Evolutionary conservation across 2,113 vertebrate species (phyloP).

Genomic region (Steatornis caripensis): DNA sequence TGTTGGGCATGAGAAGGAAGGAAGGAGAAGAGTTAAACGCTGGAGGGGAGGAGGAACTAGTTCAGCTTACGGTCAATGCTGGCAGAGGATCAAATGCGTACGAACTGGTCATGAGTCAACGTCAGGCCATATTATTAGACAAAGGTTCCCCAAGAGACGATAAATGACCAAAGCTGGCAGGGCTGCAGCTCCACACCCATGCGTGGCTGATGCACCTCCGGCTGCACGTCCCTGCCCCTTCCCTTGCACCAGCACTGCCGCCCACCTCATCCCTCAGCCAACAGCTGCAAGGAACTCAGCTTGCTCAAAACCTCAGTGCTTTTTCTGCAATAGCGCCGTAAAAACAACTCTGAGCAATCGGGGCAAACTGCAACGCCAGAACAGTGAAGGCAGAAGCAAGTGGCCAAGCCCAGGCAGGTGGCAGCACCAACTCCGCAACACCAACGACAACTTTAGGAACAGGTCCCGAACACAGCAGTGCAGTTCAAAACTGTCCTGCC

Average conservation of each 20-base stretch:
- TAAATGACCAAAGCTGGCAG: not conserved
- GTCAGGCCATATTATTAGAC: fast-evolving
- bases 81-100: not conserved
- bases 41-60: not conserved
- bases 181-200: not conserved
- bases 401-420: fast-evolving
- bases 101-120: not conserved
- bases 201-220: not conserved
- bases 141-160: not conserved
- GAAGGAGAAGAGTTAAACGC: not conserved
- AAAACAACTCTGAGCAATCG: fast-evolving
- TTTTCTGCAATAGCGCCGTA: not conserved
- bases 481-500: not conserved
- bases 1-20: not conserved
- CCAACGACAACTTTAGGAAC: not conserved
- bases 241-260: not conserved
- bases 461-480: too few relatives aligned
- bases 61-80: not conserved
- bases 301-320: fast-evolving
- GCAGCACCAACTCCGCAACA: not conserved
- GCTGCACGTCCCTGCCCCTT: not conserved
- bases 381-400: not conserved
- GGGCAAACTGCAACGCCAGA: not conserved
- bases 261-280: not conserved
- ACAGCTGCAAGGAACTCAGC: not conserved